Evolutionary conservation across 1,140 invertebrate species (phyloP).

Genomic region (Drosophila ambigua): DNA sequence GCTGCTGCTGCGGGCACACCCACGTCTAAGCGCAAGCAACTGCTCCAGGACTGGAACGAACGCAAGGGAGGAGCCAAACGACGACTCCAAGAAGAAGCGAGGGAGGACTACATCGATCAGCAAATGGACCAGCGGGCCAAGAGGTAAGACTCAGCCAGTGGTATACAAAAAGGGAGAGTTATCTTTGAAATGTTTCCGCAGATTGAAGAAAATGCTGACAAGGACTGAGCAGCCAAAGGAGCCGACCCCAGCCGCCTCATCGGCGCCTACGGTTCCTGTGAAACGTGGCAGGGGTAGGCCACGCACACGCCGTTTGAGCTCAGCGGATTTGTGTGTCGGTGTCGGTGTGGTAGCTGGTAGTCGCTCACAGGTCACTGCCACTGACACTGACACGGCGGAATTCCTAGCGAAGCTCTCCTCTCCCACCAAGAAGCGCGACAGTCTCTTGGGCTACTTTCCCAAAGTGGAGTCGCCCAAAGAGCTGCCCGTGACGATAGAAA

Average conservation of each 20-base stretch:
- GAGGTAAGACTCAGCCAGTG: conserved; percentile 53
- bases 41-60: conserved; percentile 86
- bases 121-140: conserved; percentile 86
- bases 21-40: conserved; percentile 84
- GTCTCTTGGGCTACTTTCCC: conserved; percentile 86
- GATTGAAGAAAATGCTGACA: conserved; percentile 77
- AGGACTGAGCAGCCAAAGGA: conserved; percentile 35
- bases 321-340: conserved; percentile 16
- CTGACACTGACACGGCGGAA: conserved; percentile 44
- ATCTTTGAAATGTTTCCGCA: conserved; percentile 10
- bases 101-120: conserved; percentile 85
- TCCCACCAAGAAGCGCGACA: conserved; percentile 86
- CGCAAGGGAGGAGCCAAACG: conserved; percentile 85
- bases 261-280: conserved; percentile 28
- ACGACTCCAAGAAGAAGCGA: conserved; percentile 85
- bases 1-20: conserved; percentile 75
- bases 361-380: neutral
- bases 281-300: conserved; percentile 53
- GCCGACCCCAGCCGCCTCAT: neutral
- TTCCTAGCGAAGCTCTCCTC: conserved; percentile 84
- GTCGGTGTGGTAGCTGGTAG: neutral
- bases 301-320: conserved; percentile 41
- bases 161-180: neutral
- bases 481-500: conserved; percentile 16
- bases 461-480: conserved; percentile 68